Percentiles rank a stretch among this genome's conserved stretches.
Evolutionary conservation across 2,888 invertebrate genomes (phyloP).

Genomic region (Uropetala carovei): DNA sequence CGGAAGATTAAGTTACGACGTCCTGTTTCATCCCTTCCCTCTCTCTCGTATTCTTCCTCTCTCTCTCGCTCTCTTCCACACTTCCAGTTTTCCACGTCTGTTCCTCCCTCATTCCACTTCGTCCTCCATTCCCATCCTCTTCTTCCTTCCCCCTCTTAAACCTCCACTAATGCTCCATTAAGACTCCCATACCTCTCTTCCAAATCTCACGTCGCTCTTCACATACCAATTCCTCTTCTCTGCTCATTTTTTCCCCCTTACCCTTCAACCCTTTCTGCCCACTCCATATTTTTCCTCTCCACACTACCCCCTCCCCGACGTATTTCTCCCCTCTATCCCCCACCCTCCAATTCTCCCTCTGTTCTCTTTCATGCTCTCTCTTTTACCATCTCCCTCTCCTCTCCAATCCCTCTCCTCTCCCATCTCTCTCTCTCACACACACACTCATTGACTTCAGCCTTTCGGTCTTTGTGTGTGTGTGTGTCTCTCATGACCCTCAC

Average conservation of each 20-base stretch:
- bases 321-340: neutral
- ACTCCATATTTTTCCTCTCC: too few species aligned
- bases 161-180: neutral
- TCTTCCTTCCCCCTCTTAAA: neutral
- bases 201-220: neutral
- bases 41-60: neutral
- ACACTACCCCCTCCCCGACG: too few species aligned
- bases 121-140: neutral
- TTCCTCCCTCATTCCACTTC: neutral
- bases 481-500: neutral
- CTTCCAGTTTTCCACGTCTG: neutral
- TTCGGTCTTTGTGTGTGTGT: neutral
- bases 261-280: too few species aligned
- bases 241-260: neutral
- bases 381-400: neutral
- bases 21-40: slow-evolving; percentile 4
- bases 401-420: neutral
- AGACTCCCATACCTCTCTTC: neutral
- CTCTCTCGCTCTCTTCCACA: neutral
- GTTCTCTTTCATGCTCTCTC: neutral
- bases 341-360: neutral
- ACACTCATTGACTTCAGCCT: neutral
- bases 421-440: neutral
- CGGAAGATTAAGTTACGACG: slow-evolving; percentile 57
- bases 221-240: neutral